Evolutionary conservation across 2,888 invertebrate genomes (phyloP).

Genomic region (Pachydiplax longipennis): DNA sequence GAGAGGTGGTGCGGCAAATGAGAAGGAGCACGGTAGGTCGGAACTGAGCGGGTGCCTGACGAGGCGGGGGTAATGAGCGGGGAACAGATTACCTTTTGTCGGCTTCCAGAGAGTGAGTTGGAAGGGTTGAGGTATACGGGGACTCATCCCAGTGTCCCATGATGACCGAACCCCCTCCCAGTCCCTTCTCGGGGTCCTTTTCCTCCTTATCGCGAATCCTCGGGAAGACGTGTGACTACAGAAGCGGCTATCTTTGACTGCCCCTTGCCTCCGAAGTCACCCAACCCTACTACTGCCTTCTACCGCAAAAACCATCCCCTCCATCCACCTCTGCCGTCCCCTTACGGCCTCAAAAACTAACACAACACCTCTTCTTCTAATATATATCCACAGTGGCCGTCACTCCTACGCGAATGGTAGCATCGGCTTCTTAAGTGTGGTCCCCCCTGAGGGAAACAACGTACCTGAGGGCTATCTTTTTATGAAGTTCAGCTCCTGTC

Average conservation of each 20-base stretch:
- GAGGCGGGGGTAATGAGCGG: neutral
- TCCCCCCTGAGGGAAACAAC: too few species aligned
- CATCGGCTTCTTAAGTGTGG: too few species aligned
- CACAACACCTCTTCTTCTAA: neutral
- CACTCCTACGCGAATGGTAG: too few species aligned
- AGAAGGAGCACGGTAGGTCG: neutral
- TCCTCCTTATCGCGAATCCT: slow-evolving; percentile 9
- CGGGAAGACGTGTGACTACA: slow-evolving; percentile 6
- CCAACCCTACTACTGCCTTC: neutral
- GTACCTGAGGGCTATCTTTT: too few species aligned
- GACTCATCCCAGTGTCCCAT: neutral
- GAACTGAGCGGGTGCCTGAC: slow-evolving; percentile 11
- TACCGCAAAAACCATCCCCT: neutral
- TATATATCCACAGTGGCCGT: too few species aligned
- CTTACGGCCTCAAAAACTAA: neutral
- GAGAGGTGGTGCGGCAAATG: neutral
- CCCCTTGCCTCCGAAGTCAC: neutral
- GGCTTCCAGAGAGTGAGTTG: neutral
- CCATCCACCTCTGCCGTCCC: neutral
- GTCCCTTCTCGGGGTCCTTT: neutral
- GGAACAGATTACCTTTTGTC: neutral
- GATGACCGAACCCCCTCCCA: neutral
- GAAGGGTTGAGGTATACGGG: neutral
- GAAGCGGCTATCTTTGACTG: slow-evolving; percentile 43
- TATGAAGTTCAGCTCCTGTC: too few species aligned